phyloP scores from a whole-genome alignment of 2,113 vertebrate species.

The Siphamia tubifer region DNA sequence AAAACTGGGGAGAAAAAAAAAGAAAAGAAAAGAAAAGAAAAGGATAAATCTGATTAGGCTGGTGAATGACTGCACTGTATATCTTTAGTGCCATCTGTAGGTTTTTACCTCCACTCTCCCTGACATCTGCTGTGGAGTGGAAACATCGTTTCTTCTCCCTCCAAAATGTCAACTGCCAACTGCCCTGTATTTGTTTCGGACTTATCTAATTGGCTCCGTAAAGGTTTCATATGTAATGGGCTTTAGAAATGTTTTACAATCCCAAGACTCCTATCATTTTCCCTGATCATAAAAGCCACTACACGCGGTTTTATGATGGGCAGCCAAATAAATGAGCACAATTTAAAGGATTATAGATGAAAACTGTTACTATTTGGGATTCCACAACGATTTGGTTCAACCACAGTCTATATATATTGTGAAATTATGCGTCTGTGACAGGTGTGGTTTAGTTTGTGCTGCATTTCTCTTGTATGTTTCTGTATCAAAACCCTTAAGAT shows the following conservation, averaged over 20 bases:
- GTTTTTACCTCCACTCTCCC: constrained; percentile 1
- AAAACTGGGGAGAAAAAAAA: not conserved
- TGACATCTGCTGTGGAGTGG: constrained; percentile 12
- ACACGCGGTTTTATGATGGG: not conserved
- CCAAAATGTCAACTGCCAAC: constrained; percentile 56
- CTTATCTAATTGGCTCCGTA: constrained; percentile 45
- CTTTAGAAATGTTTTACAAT: constrained; percentile 11
- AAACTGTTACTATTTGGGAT: no score
- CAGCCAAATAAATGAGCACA: not conserved
- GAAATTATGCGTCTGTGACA: not conserved
- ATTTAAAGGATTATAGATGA: not conserved
- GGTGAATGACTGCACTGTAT: constrained; percentile 15
- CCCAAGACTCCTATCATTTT: not conserved
- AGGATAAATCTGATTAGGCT: constrained; percentile 29
- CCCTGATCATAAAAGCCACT: not conserved
- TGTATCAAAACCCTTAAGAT: not conserved
- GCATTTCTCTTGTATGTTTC: not conserved
- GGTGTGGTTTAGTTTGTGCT: not conserved
- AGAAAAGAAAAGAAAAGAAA: constrained; percentile 1
- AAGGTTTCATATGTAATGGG: constrained; percentile 36
- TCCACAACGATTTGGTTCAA: not conserved
- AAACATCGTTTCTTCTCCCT: constrained; percentile 17
- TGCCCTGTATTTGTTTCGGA: constrained; percentile 20
- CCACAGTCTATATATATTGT: not conserved
- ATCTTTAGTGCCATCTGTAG: constrained; percentile 5